phyloP scores from a whole-genome alignment of 1,140 invertebrate genomes.

The Drosophila biarmipes region DNA sequence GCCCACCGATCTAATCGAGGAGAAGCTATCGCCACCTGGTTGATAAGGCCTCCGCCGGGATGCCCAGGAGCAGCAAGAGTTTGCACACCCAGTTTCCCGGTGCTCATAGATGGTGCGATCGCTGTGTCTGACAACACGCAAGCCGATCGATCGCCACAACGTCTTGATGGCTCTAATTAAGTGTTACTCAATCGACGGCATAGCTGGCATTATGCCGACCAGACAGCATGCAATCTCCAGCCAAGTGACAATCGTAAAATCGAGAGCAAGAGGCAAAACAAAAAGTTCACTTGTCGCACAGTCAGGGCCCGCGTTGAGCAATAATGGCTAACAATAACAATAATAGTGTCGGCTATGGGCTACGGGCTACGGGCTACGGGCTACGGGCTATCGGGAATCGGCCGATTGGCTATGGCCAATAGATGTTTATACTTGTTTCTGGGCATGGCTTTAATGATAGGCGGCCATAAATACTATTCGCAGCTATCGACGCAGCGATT shows the following conservation, averaged over 20 bases:
- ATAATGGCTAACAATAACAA: constrained; percentile 21
- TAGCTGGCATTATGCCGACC: constrained; percentile 14
- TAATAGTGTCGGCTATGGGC: constrained; percentile 24
- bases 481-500: constrained; percentile 58
- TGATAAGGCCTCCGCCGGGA: neutral
- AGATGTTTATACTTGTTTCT: constrained; percentile 54
- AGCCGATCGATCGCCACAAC: constrained; percentile 15
- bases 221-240: constrained; percentile 35
- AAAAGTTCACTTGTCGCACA: constrained; percentile 48
- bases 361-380: constrained; percentile 3
- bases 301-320: constrained; percentile 7
- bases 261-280: constrained; percentile 46
- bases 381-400: constrained; percentile 10
- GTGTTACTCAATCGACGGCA: constrained; percentile 57
- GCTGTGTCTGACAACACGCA: constrained; percentile 19
- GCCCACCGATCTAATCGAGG: constrained; percentile 9
- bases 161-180: constrained; percentile 59
- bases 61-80: neutral
- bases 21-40: constrained; percentile 6
- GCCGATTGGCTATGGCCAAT: constrained; percentile 29
- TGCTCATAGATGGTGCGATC: neutral
- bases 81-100: neutral
- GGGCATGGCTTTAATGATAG: constrained; percentile 50
- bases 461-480: constrained; percentile 53
- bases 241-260: constrained; percentile 55